Evolutionary conservation across 2,113 vertebrate species (phyloP).

Genomic region (Corvus cornix): DNA sequence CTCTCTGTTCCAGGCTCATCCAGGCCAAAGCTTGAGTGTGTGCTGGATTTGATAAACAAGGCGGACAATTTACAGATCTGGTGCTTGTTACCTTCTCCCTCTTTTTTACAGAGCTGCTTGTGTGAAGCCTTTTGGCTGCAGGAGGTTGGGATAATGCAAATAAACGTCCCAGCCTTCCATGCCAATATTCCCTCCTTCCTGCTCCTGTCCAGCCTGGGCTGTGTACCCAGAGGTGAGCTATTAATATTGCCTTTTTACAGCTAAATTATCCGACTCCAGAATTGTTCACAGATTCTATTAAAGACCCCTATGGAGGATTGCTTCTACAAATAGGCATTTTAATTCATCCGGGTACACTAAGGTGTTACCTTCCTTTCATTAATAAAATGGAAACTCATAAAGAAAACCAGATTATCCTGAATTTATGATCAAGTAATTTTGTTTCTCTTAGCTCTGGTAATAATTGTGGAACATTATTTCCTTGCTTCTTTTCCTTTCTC

Average conservation of each 20-base stretch:
- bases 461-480: conserved; percentile 80
- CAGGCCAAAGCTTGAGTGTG: neutral
- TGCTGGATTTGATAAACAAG: neutral
- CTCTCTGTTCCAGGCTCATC: neutral
- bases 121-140: neutral
- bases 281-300: conserved; percentile 82
- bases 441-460: conserved; percentile 80
- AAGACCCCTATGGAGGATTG: conserved; percentile 81
- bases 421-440: conserved; percentile 86
- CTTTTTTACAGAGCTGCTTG: neutral
- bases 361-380: conserved; percentile 83
- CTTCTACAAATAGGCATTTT: conserved; percentile 81
- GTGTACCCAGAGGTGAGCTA: conserved; percentile 75
- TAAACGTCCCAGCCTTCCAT: neutral
- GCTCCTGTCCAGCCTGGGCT: conserved; percentile 66
- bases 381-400: conserved; percentile 85
- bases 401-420: conserved; percentile 84
- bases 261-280: conserved; percentile 79
- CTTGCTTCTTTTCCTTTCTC: conserved; percentile 64
- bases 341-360: conserved; percentile 82
- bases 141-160: neutral
- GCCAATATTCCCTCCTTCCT: conserved; percentile 33
- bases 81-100: neutral
- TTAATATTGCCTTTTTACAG: conserved; percentile 80
- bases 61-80: neutral